Evolutionary conservation across 2,888 invertebrate species (phyloP).

Genomic region (Augiades crinisus): DNA sequence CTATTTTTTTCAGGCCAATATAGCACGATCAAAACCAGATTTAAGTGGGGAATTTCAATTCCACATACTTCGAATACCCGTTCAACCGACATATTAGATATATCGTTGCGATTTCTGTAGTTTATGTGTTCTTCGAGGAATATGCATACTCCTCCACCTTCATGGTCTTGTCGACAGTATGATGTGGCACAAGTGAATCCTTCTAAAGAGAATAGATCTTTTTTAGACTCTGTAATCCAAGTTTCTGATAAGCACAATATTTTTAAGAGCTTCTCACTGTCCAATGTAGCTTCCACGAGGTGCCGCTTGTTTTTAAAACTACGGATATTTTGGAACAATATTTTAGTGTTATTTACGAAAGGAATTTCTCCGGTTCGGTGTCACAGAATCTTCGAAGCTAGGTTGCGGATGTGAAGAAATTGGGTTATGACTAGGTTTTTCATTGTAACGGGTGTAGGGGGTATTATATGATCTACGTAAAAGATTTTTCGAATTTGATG

Average conservation of each 20-base stretch:
- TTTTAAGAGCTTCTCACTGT: not conserved
- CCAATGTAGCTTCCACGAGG: not conserved
- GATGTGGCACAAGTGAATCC: not conserved
- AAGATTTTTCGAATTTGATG: too few species aligned
- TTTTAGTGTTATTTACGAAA: not conserved
- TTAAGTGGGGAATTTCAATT: slow-evolving; percentile 10
- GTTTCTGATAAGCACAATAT: slow-evolving; percentile 1
- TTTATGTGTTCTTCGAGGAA: slow-evolving; percentile 6
- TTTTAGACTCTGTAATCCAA: not conserved
- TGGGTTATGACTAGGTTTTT: too few species aligned
- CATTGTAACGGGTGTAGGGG: too few species aligned
- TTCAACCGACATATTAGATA: slow-evolving; percentile 12
- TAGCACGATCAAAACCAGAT: slow-evolving; percentile 19
- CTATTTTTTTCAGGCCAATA: slow-evolving; percentile 16
- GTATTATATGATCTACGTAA: too few species aligned
- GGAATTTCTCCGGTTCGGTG: not conserved
- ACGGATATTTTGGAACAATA: slow-evolving; percentile 1
- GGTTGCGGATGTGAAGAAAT: too few species aligned
- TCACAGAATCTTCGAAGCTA: too few species aligned
- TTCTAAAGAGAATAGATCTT: not conserved
- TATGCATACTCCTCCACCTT: too few species aligned
- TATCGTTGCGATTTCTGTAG: slow-evolving; percentile 4
- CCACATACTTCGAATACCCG: slow-evolving; percentile 22
- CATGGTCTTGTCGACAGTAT: too few species aligned
- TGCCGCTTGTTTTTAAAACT: not conserved